Base-by-base conservation (phyloP, 2,113 vertebrate genomes). In the Euleptes europaea region DNA sequence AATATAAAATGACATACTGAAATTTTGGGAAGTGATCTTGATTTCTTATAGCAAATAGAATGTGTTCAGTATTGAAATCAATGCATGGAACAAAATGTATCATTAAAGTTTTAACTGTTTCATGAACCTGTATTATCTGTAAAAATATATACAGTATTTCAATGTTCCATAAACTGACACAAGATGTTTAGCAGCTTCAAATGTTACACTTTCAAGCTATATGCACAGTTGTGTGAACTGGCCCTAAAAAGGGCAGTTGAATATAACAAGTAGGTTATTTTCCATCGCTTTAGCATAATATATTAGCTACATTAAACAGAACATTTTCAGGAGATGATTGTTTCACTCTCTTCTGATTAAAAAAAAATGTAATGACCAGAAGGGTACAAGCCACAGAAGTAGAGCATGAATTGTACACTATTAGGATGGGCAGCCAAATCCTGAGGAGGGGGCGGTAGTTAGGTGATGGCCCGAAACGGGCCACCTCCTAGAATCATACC, bases 221-320 rank as follows among this genome's bases (percentile, higher is more conserved):
- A 78, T 54, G 60, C 60, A 60, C 5, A 51, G 49, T 51, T 51
- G 6, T 51, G 49, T 51, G 13, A 51, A 51, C 60, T 63, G 60
- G 60, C 60, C 26, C 60, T 28, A 28, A 28, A 63, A 63, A 63
- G 26, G 28, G 23, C 60, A 63, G 21, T 10, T 23, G 60, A 28
- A 57, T 57, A 4, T 23, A 94, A 94, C 91, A 89, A 93, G 85
- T 71, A 89, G 42, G 6, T 9, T 2, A 0, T 35, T 57, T 88
- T 75, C 9, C 35, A 86, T 42, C 3, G 66, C 33, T 84, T 69
- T 63, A 89, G 73, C 31, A 80, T 90, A 44, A 42, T 87, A 80
- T 80, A 94, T 90, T 81, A 84, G n/a, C 78, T 85, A 21, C 21
- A 73, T 67, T 80, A 88, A 92, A 88, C 83, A 86, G 8, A 42